Evolutionary conservation across 2,888 invertebrate species (phyloP), one percentile per base, ranked within the genome.

Genomic region (Lochmaea capreae): DNA sequence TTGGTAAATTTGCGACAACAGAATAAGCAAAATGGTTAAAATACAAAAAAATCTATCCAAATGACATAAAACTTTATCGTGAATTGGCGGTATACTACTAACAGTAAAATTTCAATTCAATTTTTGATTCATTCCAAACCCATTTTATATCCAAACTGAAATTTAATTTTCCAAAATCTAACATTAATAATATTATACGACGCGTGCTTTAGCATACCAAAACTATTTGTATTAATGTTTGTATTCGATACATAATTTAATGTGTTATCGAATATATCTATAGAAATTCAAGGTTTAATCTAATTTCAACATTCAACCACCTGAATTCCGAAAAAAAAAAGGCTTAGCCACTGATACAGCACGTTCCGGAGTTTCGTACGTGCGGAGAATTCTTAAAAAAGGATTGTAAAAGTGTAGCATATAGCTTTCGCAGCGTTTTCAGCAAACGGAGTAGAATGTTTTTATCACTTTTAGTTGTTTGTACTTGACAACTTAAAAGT

Each of bases 331-430:
- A 5, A 12, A 14, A 54, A 54, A 54, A 54, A 54, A 54, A 54
- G 68, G 72, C 59, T 75, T 75, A 67, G 43, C 58, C 62, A 61
- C 68, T 72, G 75, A 75, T 75, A 75, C 75, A 75, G 67, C 75
- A 75, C 72, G 72, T 69, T 72, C 59, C 65, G 14, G 62, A 65
- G 57, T 43, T 59, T 42, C 52, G 70, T 72, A 75, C 75, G 75
- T 75, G 75, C 58, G 4, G 46, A 4, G 75, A 69, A 75, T 75
- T 58, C 58, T 43, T 39, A 57, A 63, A 54, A 62, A 43, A 18
- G 63, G 70, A 46, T 70, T 52, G 63, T 63, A 54, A 70, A 70
- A 63, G 70, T 39, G 70, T 63, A 63, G 18, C 39, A 3, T 33
- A 33, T 12, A n/a, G 62, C 39, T 63, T 63, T 63, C 18, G 43